Evolutionary conservation across 2,797 vertebrate species (phyloP).

Genomic region (Falco naumanni): DNA sequence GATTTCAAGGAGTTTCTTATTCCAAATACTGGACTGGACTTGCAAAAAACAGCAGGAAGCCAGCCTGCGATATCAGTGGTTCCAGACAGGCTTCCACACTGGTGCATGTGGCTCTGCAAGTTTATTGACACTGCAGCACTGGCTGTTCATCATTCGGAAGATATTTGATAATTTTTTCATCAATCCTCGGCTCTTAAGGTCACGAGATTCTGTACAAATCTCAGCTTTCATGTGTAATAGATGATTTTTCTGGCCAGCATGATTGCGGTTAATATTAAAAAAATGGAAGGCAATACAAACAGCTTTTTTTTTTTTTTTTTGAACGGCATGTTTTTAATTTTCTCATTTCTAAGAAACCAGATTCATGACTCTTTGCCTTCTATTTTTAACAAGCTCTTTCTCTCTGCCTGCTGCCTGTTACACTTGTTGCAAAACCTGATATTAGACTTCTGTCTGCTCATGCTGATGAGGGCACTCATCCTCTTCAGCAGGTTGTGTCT

Average conservation of each 20-base stretch:
- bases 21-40: background rate
- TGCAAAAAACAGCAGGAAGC: background rate
- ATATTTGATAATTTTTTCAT: background rate
- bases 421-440: slow-evolving; percentile 50
- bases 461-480: background rate
- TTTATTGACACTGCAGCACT: background rate
- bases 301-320: background rate
- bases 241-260: background rate
- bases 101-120: background rate
- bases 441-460: background rate
- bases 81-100: background rate
- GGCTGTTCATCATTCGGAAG: background rate
- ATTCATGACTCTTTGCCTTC: background rate
- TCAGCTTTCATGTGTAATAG: background rate
- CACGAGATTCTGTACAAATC: background rate
- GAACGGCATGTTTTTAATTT: background rate
- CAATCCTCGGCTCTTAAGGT: background rate
- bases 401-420: background rate
- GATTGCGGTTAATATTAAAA: background rate
- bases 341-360: background rate
- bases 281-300: background rate
- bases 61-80: fast-evolving
- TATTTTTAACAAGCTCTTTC: background rate
- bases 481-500: background rate
- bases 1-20: background rate